Evolutionary conservation across 2,888 invertebrate species (phyloP).

Genomic region (Shargacucullia verbasci): DNA sequence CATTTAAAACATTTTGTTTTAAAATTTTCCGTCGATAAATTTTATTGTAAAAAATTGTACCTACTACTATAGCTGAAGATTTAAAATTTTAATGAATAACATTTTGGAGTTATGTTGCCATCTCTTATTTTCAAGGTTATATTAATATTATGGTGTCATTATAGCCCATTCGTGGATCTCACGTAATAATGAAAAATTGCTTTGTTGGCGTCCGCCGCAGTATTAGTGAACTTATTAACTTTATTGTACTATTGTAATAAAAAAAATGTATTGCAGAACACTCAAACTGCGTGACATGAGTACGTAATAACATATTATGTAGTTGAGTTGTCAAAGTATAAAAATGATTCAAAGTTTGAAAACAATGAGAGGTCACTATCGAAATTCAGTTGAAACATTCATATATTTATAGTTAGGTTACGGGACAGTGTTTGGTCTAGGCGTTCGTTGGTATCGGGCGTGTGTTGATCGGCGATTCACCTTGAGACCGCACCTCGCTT

Average conservation of each 20-base stretch:
- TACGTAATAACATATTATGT: constrained; percentile 4
- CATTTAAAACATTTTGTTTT: constrained; percentile 21
- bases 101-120: constrained; percentile 19
- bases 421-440: constrained; percentile 85
- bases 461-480: constrained; percentile 86
- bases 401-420: constrained; percentile 78
- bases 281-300: constrained; percentile 19
- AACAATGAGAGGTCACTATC: constrained; percentile 67
- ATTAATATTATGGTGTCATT: constrained; percentile 61
- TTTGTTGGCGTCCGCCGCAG: constrained; percentile 47
- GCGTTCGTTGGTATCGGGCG: constrained; percentile 79
- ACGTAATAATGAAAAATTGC: constrained; percentile 56
- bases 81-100: constrained; percentile 21
- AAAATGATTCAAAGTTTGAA: constrained; percentile 8
- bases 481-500: constrained; percentile 85
- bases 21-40: constrained; percentile 26
- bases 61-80: constrained; percentile 19
- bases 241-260: constrained; percentile 1
- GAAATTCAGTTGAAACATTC: constrained; percentile 65
- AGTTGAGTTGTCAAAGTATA: constrained; percentile 2
- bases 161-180: constrained; percentile 54
- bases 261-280: constrained; percentile 15
- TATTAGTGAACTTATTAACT: constrained; percentile 23
- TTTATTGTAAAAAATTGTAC: constrained; percentile 18
- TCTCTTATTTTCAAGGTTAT: constrained; percentile 58